Evolutionary conservation across 2,113 vertebrate genomes (phyloP).

Genomic region (Actenoides hombroni): DNA sequence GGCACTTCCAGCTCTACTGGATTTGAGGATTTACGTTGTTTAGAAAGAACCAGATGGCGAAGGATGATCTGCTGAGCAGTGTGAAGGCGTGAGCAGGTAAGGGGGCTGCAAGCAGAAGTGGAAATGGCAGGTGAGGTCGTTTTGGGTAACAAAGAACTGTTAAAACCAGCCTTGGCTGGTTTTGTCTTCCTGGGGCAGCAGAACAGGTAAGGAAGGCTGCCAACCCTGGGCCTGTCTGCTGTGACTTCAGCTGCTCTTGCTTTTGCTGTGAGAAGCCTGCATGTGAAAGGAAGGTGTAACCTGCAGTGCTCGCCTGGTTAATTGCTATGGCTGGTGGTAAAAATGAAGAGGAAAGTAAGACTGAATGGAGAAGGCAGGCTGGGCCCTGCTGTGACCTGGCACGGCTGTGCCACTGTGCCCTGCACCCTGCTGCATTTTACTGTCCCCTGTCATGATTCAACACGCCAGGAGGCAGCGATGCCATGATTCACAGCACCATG

Average conservation of each 20-base stretch:
- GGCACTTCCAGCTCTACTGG: background rate
- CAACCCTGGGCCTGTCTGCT: background rate
- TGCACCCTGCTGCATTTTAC: background rate
- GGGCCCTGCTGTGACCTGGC: background rate
- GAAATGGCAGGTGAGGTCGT: background rate
- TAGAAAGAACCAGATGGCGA: background rate
- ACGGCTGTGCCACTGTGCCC: background rate
- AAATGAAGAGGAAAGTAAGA: background rate
- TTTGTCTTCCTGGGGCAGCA: background rate
- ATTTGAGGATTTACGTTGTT: background rate
- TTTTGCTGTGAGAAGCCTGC: background rate
- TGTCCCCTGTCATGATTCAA: accelerated
- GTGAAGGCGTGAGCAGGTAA: background rate
- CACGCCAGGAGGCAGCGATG: accelerated
- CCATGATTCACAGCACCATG: accelerated
- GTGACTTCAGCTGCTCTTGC: background rate
- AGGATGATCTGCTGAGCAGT: background rate
- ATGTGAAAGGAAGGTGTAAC: accelerated
- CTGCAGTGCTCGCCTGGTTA: no score
- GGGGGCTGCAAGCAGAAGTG: background rate
- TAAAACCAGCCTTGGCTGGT: background rate
- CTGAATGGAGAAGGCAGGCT: accelerated
- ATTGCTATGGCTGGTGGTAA: background rate
- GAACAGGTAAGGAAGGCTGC: background rate
- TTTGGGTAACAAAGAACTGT: background rate